A percentile compares a stretch with the other conserved stretches of the same genome.
phyloP scores from a whole-genome alignment of 1,140 invertebrate genomes.

The Whitmania pigra region DNA sequence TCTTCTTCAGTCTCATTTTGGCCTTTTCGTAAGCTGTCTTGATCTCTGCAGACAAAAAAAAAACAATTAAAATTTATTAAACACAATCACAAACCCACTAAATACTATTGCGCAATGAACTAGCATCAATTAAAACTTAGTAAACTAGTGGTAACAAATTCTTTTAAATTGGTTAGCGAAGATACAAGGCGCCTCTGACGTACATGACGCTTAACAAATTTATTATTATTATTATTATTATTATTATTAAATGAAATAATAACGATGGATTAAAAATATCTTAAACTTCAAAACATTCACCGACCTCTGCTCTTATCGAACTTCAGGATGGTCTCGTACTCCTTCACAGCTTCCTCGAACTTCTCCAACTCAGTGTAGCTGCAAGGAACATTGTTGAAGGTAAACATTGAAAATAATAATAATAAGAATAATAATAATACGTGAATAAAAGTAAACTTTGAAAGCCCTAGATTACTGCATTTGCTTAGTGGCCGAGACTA shows the following conservation, averaged over 20 bases:
- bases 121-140: not conserved
- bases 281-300: not conserved
- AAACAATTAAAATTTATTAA: too few relatives aligned
- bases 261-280: too few relatives aligned
- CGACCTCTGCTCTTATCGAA: slow-evolving; percentile 64
- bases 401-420: slow-evolving; percentile 23
- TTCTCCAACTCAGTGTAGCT: slow-evolving; percentile 65
- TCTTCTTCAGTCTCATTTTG: slow-evolving; percentile 60
- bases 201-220: too few relatives aligned
- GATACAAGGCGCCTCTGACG: too few relatives aligned
- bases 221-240: too few relatives aligned
- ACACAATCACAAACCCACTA: not conserved
- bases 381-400: slow-evolving; percentile 24
- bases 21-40: slow-evolving; percentile 58
- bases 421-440: too few relatives aligned
- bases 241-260: too few relatives aligned
- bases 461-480: too few relatives aligned
- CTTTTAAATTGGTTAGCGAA: too few relatives aligned
- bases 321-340: slow-evolving; percentile 75
- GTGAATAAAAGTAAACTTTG: too few relatives aligned
- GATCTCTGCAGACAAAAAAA: slow-evolving; percentile 37
- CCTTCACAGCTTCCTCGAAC: slow-evolving; percentile 75
- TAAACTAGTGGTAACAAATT: too few relatives aligned
- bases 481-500: too few relatives aligned
- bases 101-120: not conserved